A percentile compares a stretch with the other conserved stretches of the same genome.
These are phyloP conservation scores for Megamerina dolium DNA, from an alignment of 2,888 invertebrate genomes.

Conservation along the genomic window DNA sequence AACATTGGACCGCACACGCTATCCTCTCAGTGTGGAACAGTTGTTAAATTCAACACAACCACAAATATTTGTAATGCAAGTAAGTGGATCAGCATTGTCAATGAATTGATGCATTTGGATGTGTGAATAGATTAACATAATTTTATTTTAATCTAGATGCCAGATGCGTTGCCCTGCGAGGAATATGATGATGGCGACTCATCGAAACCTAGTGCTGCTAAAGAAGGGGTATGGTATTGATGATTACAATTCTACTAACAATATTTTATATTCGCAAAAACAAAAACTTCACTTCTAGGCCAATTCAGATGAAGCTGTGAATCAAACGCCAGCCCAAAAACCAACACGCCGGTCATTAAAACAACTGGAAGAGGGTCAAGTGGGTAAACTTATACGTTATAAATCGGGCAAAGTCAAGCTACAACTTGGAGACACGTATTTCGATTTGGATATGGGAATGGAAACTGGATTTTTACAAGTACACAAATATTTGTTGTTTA, in stretches of 20 bases:
- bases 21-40: conserved; percentile 36
- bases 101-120: no score
- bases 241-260: conserved; percentile 1
- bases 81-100: no score
- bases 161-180: conserved; percentile 36
- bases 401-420: conserved; percentile 57
- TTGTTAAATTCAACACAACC: conserved; percentile 34
- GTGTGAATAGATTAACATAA: no score
- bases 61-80: conserved; percentile 45
- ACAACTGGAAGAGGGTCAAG: conserved; percentile 54
- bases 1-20: conserved; percentile 23
- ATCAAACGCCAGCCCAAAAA: no score
- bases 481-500: neutral
- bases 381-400: conserved; percentile 56
- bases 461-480: conserved; percentile 55
- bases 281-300: neutral
- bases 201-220: conserved; percentile 10
- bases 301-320: conserved; percentile 14
- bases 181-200: conserved; percentile 23
- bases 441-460: conserved; percentile 57
- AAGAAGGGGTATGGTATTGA: conserved; percentile 4
- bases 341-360: no score
- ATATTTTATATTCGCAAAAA: no score
- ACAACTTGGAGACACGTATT: conserved; percentile 53
- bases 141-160: conserved; percentile 37